phyloP scores from a whole-genome alignment of 2,888 invertebrate species.

The Zaprionus bogoriensis region DNA sequence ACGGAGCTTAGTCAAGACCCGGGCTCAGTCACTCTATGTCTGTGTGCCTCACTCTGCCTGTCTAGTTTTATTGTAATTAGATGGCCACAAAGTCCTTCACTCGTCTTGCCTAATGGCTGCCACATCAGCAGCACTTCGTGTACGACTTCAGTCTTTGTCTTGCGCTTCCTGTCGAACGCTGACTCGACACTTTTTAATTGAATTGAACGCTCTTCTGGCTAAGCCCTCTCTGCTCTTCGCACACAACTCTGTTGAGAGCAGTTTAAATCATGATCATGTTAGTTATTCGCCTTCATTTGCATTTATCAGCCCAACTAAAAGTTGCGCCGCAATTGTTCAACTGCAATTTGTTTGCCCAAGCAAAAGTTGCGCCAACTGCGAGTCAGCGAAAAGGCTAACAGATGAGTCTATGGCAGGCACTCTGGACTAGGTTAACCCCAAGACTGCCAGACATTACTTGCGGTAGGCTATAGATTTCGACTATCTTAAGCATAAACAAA shows the following conservation, averaged over 20 bases:
- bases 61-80: conserved; percentile 66
- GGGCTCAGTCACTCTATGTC: conserved; percentile 8
- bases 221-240: neutral
- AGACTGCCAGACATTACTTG: neutral
- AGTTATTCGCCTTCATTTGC: conserved; percentile 66
- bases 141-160: conserved; percentile 41
- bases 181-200: conserved; percentile 77
- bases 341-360: conserved; percentile 49
- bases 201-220: conserved; percentile 58
- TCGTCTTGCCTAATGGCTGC: conserved; percentile 52
- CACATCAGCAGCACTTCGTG: conserved; percentile 51
- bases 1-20: conserved; percentile 8
- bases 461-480: neutral
- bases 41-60: neutral
- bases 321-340: conserved; percentile 45
- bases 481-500: conserved; percentile 4
- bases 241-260: conserved; percentile 13
- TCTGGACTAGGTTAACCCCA: neutral
- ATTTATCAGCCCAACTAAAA: conserved; percentile 36
- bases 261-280: conserved; percentile 48
- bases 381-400: conserved; percentile 47
- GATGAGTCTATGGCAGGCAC: conserved; percentile 9
- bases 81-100: conserved; percentile 35
- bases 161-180: conserved; percentile 48
- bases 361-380: conserved; percentile 33